A percentile compares a stretch with the other conserved stretches of the same genome.
These are phyloP conservation scores for Trichopoda pennipes DNA, from an alignment of 2,888 invertebrate genomes.

Conservation along the genomic window DNA sequence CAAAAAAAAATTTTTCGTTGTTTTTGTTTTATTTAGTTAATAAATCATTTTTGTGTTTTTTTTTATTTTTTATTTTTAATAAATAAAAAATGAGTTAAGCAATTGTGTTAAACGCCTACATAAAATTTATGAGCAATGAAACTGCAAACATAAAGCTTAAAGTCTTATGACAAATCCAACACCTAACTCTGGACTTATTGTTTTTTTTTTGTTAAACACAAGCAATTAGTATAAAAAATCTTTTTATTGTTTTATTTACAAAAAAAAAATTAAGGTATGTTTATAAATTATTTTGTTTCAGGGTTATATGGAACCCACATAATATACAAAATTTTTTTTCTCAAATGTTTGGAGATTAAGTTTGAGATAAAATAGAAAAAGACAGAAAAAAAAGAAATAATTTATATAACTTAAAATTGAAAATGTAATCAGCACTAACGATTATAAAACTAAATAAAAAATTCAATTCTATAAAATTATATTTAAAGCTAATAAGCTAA, in stretches of 20 bases:
- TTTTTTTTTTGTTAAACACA: conserved; percentile 17
- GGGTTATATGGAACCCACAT: conserved; percentile 40
- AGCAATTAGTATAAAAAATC: conserved; percentile 28
- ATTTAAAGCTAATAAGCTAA: not conserved
- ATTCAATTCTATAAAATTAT: not conserved
- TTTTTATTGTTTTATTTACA: too few relatives aligned
- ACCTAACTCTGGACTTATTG: conserved; percentile 25
- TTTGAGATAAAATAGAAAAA: not conserved
- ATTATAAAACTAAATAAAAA: not conserved
- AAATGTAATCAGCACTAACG: not conserved
- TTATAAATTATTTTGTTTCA: conserved; percentile 29
- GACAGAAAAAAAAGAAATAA: not conserved
- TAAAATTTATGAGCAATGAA: not conserved
- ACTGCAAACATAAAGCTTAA: conserved; percentile 12
- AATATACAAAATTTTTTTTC: not conserved
- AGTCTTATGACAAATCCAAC: conserved; percentile 29
- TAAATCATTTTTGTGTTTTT: conserved; percentile 45
- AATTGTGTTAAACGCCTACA: conserved; percentile 35
- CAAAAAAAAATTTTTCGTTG: not conserved
- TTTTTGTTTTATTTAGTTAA: conserved; percentile 14
- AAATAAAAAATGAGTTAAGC: conserved; percentile 22
- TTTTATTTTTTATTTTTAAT: too few relatives aligned
- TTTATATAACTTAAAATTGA: conserved; percentile 17
- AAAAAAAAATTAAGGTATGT: not conserved
- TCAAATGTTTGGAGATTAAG: not conserved